Evolutionary conservation across 2,113 vertebrate genomes (phyloP), one percentile per base, ranked within the genome.

Genomic region (Pandion haliaetus): DNA sequence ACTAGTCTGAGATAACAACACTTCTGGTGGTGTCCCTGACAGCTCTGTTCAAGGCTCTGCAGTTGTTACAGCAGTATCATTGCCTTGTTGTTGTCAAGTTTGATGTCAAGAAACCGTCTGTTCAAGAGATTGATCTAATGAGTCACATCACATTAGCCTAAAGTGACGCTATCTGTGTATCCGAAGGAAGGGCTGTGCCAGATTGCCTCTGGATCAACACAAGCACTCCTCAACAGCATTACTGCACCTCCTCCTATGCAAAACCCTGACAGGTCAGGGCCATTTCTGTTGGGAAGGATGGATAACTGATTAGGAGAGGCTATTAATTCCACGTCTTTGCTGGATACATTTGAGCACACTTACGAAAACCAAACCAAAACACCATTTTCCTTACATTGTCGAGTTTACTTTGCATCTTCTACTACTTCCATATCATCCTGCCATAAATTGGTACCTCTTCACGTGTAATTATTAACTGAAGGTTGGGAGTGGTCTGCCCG

Each of bases 131-230:
- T 24, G 32, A 32, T 5, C 38, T 38, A 5, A 20, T 32, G 62
- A 88, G 49, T 54, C 71, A 31, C 4, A 0, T 40, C 55, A 4
- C 1, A 0, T 24, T 2, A 38, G 12, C 4, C 38, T 63, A 5
- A 24, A 21, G 73, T 12, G 77, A 29, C 4, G 7, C 9, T 6
- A 1, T 4, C 58, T 5, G 8, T 0, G 1, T 47, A 77, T 70
- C 18, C 0, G 0, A 28, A 26, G 44, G 45, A 14, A 61, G 3
- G 14, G 55, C 66, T 0, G 0, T 23, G 45, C 38, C 47, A 24
- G 23, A 0, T 12, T 26, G n/a, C n/a, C 40, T 23, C 49, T 7
- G 52, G 42, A 32, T 10, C 34, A 36, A 40, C 54, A 34, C 25
- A 18, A 21, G 2, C 0, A 28, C 65, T 82, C 50, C 78, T 45